Percentiles rank a stretch among this genome's conserved stretches.
Evolutionary conservation across 2,113 vertebrate species (phyloP).

Genomic region (Sinocyclocheilus maitianheensis): DNA sequence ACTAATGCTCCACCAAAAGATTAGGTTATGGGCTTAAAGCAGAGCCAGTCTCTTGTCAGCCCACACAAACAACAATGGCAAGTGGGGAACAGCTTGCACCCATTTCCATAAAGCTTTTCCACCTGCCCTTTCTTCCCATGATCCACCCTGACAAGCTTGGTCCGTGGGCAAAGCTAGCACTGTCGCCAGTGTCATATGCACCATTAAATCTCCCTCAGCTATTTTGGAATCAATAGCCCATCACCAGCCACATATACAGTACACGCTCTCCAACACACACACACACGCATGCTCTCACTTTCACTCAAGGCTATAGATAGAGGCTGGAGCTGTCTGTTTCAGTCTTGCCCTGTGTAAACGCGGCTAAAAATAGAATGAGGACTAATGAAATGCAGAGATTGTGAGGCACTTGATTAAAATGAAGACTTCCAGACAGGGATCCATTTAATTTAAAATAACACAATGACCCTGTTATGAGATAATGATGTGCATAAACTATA

Average conservation of each 20-base stretch:
- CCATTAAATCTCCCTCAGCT: conserved; percentile 41
- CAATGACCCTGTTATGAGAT: conserved; percentile 25
- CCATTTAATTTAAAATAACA: conserved; percentile 45
- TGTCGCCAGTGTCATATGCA: conserved; percentile 37
- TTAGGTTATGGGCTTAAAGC: conserved; percentile 44
- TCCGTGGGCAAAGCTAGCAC: conserved; percentile 35
- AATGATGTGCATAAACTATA: conserved; percentile 29
- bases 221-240: conserved; percentile 53
- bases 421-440: conserved; percentile 45
- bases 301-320: conserved; percentile 55
- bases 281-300: conserved; percentile 30
- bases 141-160: conserved; percentile 21
- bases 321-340: conserved; percentile 43
- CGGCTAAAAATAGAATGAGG: conserved; percentile 56
- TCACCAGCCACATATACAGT: conserved; percentile 19
- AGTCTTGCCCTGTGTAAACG: conserved; percentile 52
- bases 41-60: conserved; percentile 23
- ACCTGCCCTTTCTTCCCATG: conserved; percentile 6
- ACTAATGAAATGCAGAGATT: conserved; percentile 61
- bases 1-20: conserved; percentile 43
- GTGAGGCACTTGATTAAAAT: conserved; percentile 49
- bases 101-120: conserved; percentile 29
- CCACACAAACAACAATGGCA: conserved; percentile 6
- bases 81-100: conserved; percentile 29
- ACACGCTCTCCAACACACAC: background rate